phyloP scores from a whole-genome alignment of 2,888 invertebrate genomes.

The Limnephilus lunatus region DNA sequence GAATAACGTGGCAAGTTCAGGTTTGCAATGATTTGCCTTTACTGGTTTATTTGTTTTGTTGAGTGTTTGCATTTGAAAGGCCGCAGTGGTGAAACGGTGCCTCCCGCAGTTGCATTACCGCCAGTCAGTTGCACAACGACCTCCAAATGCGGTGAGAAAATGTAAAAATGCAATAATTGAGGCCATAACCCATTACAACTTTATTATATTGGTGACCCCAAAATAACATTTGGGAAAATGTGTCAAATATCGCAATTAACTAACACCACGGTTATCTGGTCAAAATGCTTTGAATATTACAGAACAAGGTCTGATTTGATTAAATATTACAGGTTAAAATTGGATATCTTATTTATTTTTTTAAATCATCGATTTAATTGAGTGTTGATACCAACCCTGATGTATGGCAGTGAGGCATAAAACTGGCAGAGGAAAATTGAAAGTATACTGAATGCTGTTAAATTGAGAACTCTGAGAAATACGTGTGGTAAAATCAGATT shows the following conservation, averaged over 20 bases:
- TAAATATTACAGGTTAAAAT: neutral
- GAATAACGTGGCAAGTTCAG: too few species aligned
- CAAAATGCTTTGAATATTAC: neutral
- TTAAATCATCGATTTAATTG: too few species aligned
- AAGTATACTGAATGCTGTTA: too few species aligned
- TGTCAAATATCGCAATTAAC: neutral
- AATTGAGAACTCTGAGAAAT: too few species aligned
- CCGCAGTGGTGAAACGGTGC: neutral
- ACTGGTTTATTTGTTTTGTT: neutral
- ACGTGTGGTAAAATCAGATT: too few species aligned
- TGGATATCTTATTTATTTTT: too few species aligned
- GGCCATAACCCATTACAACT: conserved; percentile 31
- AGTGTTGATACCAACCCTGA: too few species aligned
- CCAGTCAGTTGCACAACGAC: conserved; percentile 5
- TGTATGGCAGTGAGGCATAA: too few species aligned
- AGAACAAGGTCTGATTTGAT: neutral
- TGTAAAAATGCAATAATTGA: neutral
- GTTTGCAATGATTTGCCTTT: neutral
- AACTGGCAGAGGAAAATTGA: too few species aligned
- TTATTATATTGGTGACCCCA: conserved; percentile 22
- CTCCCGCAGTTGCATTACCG: neutral
- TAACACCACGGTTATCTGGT: neutral
- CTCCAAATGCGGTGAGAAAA: neutral
- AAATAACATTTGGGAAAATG: neutral
- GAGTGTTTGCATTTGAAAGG: neutral